Base-by-base conservation (phyloP, 2,797 vertebrate species). In the Neosalanx taihuensis region DNA sequence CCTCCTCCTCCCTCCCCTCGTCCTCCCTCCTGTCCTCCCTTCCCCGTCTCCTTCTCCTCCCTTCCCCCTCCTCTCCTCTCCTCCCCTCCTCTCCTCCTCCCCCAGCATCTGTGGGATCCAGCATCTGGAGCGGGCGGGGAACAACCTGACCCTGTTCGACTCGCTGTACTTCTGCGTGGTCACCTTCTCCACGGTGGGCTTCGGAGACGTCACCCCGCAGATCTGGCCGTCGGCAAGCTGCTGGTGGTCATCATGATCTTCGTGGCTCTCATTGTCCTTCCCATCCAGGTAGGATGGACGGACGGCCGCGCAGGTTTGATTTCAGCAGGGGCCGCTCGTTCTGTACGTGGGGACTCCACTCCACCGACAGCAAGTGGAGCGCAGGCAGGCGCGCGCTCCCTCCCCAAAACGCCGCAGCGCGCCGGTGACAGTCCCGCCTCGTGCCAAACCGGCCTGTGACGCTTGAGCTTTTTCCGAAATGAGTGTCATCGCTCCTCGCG, bases 161-260 rank as follows among this genome's bases (percentile, higher is more conserved):
- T 95, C 94, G 0, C 92, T 95, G 37, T 95, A 95, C 84, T 95
- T 95, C 90, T 95, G 94, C 3, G 93, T 95, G 77, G 94, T 95
- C 83, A 95, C 94, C 51, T 95, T 95, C 88, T 95, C 94, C 76
- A 95, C 94, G 0, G 94, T 95, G 85, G 94, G 94, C 1, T 95
- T 94, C 5, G 94, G 94, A 0, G 94, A 95, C 3, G 94, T 95
- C 81, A 94, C 94, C 3, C 94, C 94, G 0, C 83, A 92, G 84
- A 95, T 95, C 75, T 95, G 94, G 94, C 94, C 94, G n/a, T 95
- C 94, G 0, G n/a, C n/a, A 93, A 95, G 84, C 93, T 95, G 10
- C 89, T 95, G 79, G 94, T 95, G 74, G 93, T 94, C 83, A 93
- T 95, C 84, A 94, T 95, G 93, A 95, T 95, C 80, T 94, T 93